These are phyloP conservation scores for Aphidius gifuensis DNA, from an alignment of 1,140 invertebrate genomes.

Conservation along the genomic window DNA sequence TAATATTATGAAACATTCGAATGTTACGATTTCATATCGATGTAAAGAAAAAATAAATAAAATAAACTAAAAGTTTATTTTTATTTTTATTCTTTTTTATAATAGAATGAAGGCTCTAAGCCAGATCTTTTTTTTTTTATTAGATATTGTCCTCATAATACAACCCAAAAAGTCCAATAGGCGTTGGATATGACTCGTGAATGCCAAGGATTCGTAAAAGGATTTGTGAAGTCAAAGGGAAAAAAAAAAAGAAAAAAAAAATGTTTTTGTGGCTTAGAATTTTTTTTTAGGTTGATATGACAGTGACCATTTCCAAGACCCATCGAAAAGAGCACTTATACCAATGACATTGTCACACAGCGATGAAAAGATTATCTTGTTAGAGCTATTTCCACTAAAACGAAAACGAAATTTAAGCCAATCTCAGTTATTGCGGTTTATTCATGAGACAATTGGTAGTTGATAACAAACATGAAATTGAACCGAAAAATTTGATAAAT, in stretches of 20 bases:
- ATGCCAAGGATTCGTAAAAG: constrained; percentile 26
- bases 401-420: constrained; percentile 34
- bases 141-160: constrained; percentile 42
- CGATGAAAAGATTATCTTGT: constrained; percentile 19
- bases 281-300: neutral
- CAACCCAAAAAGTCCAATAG: constrained; percentile 23
- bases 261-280: neutral
- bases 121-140: constrained; percentile 38
- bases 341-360: neutral
- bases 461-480: constrained; percentile 21
- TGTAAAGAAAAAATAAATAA: neutral
- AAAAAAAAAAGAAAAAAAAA: constrained; percentile 6
- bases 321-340: too few relatives aligned
- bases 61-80: constrained; percentile 24
- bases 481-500: neutral
- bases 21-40: too few relatives aligned
- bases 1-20: too few relatives aligned
- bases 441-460: too few relatives aligned
- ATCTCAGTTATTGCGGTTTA: constrained; percentile 40
- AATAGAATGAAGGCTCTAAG: too few relatives aligned
- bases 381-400: constrained; percentile 11
- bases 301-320: neutral
- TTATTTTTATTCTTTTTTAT: constrained; percentile 1
- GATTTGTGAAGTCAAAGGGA: neutral
- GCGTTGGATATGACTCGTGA: constrained; percentile 30